A percentile compares a stretch with the other conserved stretches of the same genome.
phyloP scores from a whole-genome alignment of 2,797 vertebrate species.

The Sciurus carolinensis region DNA sequence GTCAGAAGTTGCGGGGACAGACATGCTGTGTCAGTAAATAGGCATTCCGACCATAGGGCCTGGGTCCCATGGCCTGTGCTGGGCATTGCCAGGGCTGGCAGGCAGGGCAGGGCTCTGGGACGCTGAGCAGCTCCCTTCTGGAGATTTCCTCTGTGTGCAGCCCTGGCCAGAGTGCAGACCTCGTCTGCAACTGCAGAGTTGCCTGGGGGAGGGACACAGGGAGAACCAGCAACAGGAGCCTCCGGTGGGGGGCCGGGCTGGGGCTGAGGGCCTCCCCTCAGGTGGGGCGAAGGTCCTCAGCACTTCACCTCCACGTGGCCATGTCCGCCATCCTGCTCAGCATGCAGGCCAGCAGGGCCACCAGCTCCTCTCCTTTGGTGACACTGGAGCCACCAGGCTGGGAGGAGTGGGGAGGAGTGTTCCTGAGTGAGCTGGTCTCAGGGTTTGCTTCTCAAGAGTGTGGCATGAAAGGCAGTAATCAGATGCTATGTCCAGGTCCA shows the following conservation, averaged over 20 bases:
- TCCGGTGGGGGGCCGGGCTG: too few species aligned
- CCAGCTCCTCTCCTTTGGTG: too few species aligned
- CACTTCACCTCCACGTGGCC: too few species aligned
- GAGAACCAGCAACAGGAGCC: not conserved
- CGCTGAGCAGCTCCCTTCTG: not conserved
- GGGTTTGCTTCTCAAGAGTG: not conserved
- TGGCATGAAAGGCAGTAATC: not conserved
- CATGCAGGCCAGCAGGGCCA: too few species aligned
- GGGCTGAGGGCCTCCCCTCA: too few species aligned
- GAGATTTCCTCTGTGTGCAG: not conserved
- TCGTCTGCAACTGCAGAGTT: not conserved
- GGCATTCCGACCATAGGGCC: not conserved
- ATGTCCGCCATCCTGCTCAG: too few species aligned
- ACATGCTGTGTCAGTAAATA: too few species aligned
- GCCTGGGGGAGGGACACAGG: not conserved
- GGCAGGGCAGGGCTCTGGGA: too few species aligned
- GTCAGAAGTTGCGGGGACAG: rapidly evolving
- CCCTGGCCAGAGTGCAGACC: not conserved
- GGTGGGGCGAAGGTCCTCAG: too few species aligned
- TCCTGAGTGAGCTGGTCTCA: not conserved
- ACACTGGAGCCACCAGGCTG: not conserved
- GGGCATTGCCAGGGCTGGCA: not conserved
- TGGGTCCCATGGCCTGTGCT: not conserved
- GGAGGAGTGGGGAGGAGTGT: not conserved
- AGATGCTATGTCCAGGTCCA: rapidly evolving